Evolutionary conservation across 2,113 vertebrate species (phyloP), one percentile per base, ranked within the genome.

Genomic region (Mellivora capensis): DNA sequence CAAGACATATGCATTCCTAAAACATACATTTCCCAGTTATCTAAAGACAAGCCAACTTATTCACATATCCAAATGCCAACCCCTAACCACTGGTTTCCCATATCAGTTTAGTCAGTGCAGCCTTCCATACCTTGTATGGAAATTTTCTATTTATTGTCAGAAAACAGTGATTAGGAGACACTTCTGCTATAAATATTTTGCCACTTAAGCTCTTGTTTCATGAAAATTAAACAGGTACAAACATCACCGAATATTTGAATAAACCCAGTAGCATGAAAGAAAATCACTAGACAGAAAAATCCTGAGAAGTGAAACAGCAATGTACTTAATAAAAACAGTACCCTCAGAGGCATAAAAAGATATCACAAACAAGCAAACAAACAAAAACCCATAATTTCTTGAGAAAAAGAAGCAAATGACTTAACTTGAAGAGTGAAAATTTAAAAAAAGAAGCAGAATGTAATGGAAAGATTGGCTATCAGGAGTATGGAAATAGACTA

Each of bases 211-310:
- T 57, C 87, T 90, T 80, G 37, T 87, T 84, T 96, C 61, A 80
- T n/a, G 69, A 93, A 90, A 92, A 79, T 61, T 92, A 87, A 87
- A n/a, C 54, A 87, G 59, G 17, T n/a, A 96, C 31, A 39, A 84
- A 96, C 90, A 88, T 80, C 52, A 91, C 23, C 52, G 8, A 4
- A 18, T 21, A 84, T 74, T 87, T 80, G 5, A 96, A 74, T 87
- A 87, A 93, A 96, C 17, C 17, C 11, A 49, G 6, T n/a, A 93
- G 62, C 72, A 44, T 90, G 34, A 87, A 94, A 91, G n/a, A 81
- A 69, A 94, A 72, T 91, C 57, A 74, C 39, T 57, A 62, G 76
- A 69, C 27, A 54, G 42, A 79, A 94, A 95, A 90, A 59, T 49
- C 67, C 52, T 1, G 18, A 89, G 12, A 81, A 54, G 2, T 21